Percentiles rank a stretch among this genome's conserved stretches.
These are phyloP conservation scores for Chalcis sispes DNA, from an alignment of 2,888 invertebrate species.

Conservation along the genomic window DNA sequence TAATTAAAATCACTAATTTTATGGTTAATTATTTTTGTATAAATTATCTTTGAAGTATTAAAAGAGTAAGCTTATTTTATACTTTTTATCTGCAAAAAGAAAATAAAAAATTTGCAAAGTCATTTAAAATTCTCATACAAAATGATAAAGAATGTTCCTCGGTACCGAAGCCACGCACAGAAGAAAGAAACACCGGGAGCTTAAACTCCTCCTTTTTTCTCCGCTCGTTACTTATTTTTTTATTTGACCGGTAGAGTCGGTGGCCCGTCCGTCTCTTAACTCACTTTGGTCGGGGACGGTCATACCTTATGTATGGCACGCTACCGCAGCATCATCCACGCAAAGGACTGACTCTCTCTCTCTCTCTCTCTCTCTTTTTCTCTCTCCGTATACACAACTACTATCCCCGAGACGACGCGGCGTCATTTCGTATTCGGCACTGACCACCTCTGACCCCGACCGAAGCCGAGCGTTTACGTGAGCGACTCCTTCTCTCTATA, in stretches of 20 bases:
- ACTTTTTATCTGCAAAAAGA: too few species aligned
- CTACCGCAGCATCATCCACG: constrained; percentile 66
- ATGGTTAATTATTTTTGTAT: too few species aligned
- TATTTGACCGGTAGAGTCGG: constrained; percentile 19
- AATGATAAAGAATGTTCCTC: background rate
- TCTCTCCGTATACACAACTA: constrained; percentile 20
- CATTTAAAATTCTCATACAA: too few species aligned
- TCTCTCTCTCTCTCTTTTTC: too few species aligned
- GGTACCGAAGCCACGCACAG: background rate
- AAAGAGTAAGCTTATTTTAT: too few species aligned
- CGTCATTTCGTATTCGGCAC: constrained; percentile 74
- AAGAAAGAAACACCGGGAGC: background rate
- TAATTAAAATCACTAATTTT: too few species aligned
- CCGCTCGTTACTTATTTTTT: constrained; percentile 21
- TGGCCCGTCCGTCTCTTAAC: background rate
- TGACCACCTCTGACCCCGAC: constrained; percentile 69
- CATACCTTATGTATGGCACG: constrained; percentile 74
- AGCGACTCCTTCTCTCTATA: constrained; percentile 28
- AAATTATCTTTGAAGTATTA: too few species aligned
- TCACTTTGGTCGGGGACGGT: constrained; percentile 62
- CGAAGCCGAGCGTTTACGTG: constrained; percentile 60
- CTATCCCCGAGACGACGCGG: constrained; percentile 37
- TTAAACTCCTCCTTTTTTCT: background rate
- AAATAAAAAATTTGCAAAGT: too few species aligned
- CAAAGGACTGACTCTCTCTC: too few species aligned